Percentiles rank a stretch among this genome's conserved stretches.
These are phyloP conservation scores for Synergus laeviventris DNA, from an alignment of 2,888 invertebrate genomes.

Conservation along the genomic window DNA sequence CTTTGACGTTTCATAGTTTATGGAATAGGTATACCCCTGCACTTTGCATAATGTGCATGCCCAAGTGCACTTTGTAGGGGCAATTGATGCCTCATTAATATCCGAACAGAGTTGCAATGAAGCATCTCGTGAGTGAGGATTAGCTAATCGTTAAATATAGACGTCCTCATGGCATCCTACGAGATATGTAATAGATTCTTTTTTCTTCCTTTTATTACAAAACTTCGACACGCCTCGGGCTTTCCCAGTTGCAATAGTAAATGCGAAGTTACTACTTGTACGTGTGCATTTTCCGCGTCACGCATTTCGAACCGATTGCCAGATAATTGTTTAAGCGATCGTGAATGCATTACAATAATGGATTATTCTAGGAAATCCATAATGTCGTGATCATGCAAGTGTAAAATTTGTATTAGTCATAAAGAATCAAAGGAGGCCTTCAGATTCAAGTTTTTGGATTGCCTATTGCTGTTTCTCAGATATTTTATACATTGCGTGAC, in stretches of 20 bases:
- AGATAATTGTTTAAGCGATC: slow-evolving; percentile 35
- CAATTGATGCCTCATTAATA: slow-evolving; percentile 10
- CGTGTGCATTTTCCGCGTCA: slow-evolving; percentile 30
- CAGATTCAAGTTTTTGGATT: neutral
- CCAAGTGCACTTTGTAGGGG: neutral
- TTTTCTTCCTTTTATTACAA: slow-evolving; percentile 19
- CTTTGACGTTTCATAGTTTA: neutral
- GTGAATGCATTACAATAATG: slow-evolving; percentile 35
- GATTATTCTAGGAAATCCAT: slow-evolving; percentile 18
- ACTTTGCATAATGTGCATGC: slow-evolving; percentile 15
- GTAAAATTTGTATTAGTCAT: slow-evolving; percentile 1
- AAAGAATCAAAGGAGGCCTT: neutral
- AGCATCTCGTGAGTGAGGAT: slow-evolving; percentile 40
- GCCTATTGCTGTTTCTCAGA: neutral
- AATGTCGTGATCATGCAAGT: neutral
- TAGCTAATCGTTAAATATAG: slow-evolving; percentile 66
- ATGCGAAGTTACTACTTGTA: slow-evolving; percentile 14
- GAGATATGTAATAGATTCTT: slow-evolving; percentile 40
- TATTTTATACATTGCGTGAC: neutral
- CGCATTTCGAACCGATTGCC: slow-evolving; percentile 35
- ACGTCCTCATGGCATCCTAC: slow-evolving; percentile 47
- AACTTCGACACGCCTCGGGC: slow-evolving; percentile 1
- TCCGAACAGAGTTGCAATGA: slow-evolving; percentile 14
- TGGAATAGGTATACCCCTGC: neutral
- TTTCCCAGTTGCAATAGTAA: slow-evolving; percentile 21